Evolutionary conservation across 2,888 invertebrate species (phyloP), one percentile per base, ranked within the genome.

Genomic region (Chloroclysta siterata): DNA sequence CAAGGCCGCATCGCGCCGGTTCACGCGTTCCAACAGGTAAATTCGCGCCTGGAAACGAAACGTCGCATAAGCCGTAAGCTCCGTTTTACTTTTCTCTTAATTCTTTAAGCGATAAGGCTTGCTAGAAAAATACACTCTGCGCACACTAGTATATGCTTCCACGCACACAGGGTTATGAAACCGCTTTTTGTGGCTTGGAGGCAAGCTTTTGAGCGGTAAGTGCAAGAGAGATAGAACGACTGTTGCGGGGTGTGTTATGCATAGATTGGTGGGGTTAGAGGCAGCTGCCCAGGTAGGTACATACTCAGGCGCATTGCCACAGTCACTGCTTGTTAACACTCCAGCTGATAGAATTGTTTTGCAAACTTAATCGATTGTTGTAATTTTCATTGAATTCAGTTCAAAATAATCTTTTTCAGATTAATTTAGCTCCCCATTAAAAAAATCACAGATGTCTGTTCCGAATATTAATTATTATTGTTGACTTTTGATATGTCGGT

Each of bases 21-120:
- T 93, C 92, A 92, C 90, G 91, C 92, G 94, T 93, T 94, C 94
- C 94, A 94, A 92, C 93, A 93, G 93, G 93, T 94, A 93, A 93
- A 87, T 85, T 86, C 81, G 80, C 76, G 82, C 80, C 72, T 69
- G 73, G 70, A 75, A 71, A 70, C 71, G 80, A 81, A 93, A 91
- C 74, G 90, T 75, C 75, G 66, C 85, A 91, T 85, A 79, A 78
- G 84, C 87, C 88, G 68, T 78, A 71, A 73, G 77, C 76, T 76
- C 72, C 76, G 79, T 80, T 83, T 76, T 72, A 78, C 72, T 80
- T 85, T 87, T 71, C 72, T 82, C 82, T 82, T 75, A 88, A 83
- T 83, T 78, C 75, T 77, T 79, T 83, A 70, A 71, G 76, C 70
- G 75, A 75, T 78, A 75, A 77, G 83, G 89, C 88, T 81, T 89